A percentile compares a stretch with the other conserved stretches of the same genome.
phyloP scores from a whole-genome alignment of 2,888 invertebrate species.

The Spatulosminthurus flaviceps region DNA sequence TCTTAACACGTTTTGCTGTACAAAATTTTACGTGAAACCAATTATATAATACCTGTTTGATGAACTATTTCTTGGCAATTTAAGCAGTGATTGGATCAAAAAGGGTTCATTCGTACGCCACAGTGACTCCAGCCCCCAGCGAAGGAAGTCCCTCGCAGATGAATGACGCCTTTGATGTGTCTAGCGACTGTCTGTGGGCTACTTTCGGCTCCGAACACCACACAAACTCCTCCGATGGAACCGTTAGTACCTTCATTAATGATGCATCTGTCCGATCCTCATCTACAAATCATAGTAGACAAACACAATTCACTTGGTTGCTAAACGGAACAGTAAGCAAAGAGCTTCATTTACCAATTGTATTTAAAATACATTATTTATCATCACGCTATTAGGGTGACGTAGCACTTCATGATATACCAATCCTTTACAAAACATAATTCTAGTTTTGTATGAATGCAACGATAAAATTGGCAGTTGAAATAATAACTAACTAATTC shows the following conservation, averaged over 20 bases:
- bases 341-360: background rate
- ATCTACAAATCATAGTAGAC: constrained; percentile 58
- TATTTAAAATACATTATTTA: background rate
- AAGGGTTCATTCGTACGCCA: constrained; percentile 72
- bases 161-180: constrained; percentile 60
- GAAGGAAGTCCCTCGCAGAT: constrained; percentile 53
- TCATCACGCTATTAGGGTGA: too few species aligned
- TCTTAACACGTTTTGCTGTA: too few species aligned
- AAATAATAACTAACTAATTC: background rate
- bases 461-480: too few species aligned
- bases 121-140: constrained; percentile 67
- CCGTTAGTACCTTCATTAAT: constrained; percentile 62
- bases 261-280: constrained; percentile 60
- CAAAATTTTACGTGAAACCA: too few species aligned
- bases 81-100: constrained; percentile 73
- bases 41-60: too few species aligned
- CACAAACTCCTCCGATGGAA: constrained; percentile 56
- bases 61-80: background rate
- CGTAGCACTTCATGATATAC: too few species aligned
- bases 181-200: constrained; percentile 61
- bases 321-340: constrained; percentile 56
- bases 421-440: too few species aligned
- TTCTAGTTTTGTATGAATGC: too few species aligned
- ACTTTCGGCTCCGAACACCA: constrained; percentile 60
- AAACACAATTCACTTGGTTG: constrained; percentile 62